Base-by-base conservation (phyloP, 2,888 invertebrate genomes). In the Ormyrus nitidulus region DNA sequence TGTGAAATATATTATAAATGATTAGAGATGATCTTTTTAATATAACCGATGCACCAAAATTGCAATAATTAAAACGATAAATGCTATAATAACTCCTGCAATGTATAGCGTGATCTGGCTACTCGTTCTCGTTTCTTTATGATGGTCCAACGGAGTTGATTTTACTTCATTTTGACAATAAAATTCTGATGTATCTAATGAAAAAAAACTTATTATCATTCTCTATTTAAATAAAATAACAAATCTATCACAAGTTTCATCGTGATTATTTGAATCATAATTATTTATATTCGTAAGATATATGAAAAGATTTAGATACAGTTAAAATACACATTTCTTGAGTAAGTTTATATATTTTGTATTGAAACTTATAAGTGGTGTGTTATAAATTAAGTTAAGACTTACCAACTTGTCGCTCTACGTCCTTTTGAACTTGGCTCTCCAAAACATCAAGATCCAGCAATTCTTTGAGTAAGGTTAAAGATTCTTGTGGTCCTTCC, bases 401-500 rank as follows among this genome's bases (percentile, higher is more conserved):
- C 86, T 88, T 89, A 95, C 96, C 96, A 84, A 96, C 95, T 87
- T 96, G 94, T 1, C 94, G 93, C 91, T 97, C 97, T 48, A 95
- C 92, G 85, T 96, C 95, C 82, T 94, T 93, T 66, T 95, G 92
- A 10, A 95, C 94, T 84, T 94, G 93, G 7, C 93, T 93, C 85
- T 95, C 94, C 11, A 93, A 92, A 72, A 97, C 93, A 84, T 94
- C 92, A 64, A 97, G 91, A 88, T 96, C 97, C 11, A 98, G 92
- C 74, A 98, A 92, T 88, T 98, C 97, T 85, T 95, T 93, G 6
- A 97, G 94, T 1, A 97, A 95, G 58, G 95, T 93, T 61, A 96
- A 92, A 0, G 96, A 96, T 86, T 98, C 97, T 9, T 95, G 94
- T 0, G 95, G 93, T 0, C 95, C 95, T 91, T 98, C 98, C 0